phyloP scores from a whole-genome alignment of 1,140 invertebrate species.

The Euwallacea similis region DNA sequence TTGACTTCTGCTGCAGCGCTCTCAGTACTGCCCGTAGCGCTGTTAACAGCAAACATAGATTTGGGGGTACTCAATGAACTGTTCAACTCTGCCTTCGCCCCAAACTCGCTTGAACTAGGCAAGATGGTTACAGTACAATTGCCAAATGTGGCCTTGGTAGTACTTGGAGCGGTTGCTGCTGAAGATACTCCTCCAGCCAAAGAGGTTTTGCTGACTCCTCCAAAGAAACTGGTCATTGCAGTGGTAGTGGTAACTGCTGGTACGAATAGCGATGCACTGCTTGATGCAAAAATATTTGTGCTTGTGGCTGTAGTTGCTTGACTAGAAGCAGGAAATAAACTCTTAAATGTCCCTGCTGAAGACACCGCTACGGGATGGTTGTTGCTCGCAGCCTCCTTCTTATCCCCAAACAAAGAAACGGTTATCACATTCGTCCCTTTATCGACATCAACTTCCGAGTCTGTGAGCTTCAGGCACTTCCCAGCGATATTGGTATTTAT shows the following conservation, averaged over 20 bases:
- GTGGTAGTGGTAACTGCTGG: neutral
- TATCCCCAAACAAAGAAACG: neutral
- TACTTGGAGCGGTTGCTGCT: neutral
- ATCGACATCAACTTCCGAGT: neutral
- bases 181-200: neutral
- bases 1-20: no score
- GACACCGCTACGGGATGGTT: neutral
- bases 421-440: neutral
- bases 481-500: neutral
- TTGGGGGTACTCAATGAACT: no score
- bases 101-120: neutral
- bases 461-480: neutral
- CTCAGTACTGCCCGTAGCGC: no score
- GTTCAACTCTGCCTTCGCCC: neutral
- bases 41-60: no score
- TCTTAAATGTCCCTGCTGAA: neutral
- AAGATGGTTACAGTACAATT: neutral
- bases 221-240: slow-evolving; percentile 19
- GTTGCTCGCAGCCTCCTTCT: neutral
- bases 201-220: neutral
- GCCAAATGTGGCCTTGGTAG: neutral
- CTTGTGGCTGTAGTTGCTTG: slow-evolving; percentile 5
- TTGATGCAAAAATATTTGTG: slow-evolving; percentile 6
- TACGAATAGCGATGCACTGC: neutral
- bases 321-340: neutral